These are phyloP conservation scores for Napeogenes sylphis DNA, from an alignment of 2,888 invertebrate genomes.

Conservation along the genomic window DNA sequence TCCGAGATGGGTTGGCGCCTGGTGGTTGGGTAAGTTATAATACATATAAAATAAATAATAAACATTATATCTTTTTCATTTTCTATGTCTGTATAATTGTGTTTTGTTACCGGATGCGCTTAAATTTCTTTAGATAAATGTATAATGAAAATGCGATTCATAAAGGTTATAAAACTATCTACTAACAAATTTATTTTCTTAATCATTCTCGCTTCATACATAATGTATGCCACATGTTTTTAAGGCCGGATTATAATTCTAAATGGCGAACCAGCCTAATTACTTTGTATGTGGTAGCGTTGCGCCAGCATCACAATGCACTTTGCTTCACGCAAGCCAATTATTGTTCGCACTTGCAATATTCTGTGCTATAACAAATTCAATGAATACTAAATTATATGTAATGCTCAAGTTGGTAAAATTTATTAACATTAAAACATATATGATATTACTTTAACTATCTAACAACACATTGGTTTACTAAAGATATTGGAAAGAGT, in stretches of 20 bases:
- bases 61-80: conserved; percentile 1
- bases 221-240: conserved; percentile 13
- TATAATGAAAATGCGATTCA: neutral
- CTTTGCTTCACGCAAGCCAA: conserved; percentile 38
- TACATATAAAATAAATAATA: conserved; percentile 7
- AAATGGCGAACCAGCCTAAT: conserved; percentile 13
- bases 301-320: conserved; percentile 24
- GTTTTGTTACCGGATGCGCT: conserved; percentile 3
- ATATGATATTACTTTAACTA: neutral
- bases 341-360: conserved; percentile 35
- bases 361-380: conserved; percentile 18
- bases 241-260: neutral
- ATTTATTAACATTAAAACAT: conserved; percentile 30
- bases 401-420: conserved; percentile 22
- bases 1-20: conserved; percentile 96
- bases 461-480: no score
- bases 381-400: conserved; percentile 10
- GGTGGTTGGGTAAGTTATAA: conserved; percentile 91
- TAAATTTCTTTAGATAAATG: no score
- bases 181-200: conserved; percentile 3
- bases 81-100: conserved; percentile 29
- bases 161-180: neutral
- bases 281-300: conserved; percentile 14
- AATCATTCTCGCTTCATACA: conserved; percentile 11
- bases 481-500: neutral